phyloP scores from a whole-genome alignment of 2,797 vertebrate species.

The Acanthornis magna region DNA sequence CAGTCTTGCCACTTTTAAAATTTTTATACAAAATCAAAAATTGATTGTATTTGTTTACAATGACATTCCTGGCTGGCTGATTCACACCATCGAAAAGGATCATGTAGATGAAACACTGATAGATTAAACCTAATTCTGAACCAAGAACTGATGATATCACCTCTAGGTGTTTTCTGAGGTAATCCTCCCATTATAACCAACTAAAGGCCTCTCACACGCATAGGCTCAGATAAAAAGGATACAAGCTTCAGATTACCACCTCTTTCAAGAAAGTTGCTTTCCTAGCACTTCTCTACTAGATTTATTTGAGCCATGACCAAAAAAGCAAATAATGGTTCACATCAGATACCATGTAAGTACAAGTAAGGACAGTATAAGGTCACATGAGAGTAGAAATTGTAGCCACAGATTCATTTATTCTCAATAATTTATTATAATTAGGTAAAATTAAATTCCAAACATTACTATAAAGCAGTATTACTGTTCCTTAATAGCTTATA shows the following conservation, averaged over 20 bases:
- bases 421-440: not conserved
- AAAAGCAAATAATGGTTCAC: not conserved
- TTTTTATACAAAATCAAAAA: not conserved
- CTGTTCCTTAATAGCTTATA: not conserved
- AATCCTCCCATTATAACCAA: not conserved
- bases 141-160: accelerated
- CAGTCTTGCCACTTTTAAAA: not conserved
- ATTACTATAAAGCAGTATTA: not conserved
- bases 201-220: not conserved
- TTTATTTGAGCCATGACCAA: not conserved
- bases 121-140: not conserved
- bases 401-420: not conserved
- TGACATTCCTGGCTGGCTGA: not conserved
- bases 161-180: not conserved
- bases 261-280: not conserved
- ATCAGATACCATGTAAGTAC: not conserved
- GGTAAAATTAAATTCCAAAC: not conserved
- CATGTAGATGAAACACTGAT: too few species aligned
- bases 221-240: not conserved
- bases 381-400: not conserved
- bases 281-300: not conserved
- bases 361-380: not conserved
- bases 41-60: not conserved
- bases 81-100: not conserved
- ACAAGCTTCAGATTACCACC: not conserved